phyloP scores from a whole-genome alignment of 2,797 vertebrate genomes.

The Saxicola maurus region DNA sequence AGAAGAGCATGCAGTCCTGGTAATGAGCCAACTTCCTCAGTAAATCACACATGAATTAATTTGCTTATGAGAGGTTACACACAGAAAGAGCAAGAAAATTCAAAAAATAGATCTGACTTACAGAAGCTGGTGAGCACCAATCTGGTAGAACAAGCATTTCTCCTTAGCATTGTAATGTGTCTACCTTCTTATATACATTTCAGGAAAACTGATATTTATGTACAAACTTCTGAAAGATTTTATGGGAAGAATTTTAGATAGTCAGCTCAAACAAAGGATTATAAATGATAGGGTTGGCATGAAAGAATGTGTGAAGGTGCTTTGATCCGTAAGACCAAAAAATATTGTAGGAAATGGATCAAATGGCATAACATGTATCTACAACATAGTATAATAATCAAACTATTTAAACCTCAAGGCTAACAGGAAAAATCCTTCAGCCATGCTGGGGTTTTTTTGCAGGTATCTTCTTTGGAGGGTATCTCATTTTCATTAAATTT shows the following conservation, averaged over 20 bases:
- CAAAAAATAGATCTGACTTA: neutral
- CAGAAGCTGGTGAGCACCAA: neutral
- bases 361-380: neutral
- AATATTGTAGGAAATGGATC: neutral
- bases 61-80: neutral
- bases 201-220: neutral
- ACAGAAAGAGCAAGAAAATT: neutral
- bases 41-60: neutral
- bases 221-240: neutral
- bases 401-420: neutral
- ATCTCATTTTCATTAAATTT: neutral
- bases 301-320: neutral
- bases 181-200: neutral
- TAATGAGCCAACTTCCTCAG: neutral
- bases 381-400: neutral
- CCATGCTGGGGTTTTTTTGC: accelerated
- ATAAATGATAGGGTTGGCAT: neutral
- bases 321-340: neutral
- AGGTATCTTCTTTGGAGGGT: neutral
- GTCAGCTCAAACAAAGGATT: neutral
- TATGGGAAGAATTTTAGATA: neutral
- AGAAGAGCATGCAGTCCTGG: neutral
- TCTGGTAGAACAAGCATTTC: neutral
- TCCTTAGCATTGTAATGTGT: neutral
- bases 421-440: neutral